A percentile compares a stretch with the other conserved stretches of the same genome.
Evolutionary conservation across 2,797 vertebrate genomes (phyloP).

Genomic region (Lutjanus campechanus): DNA sequence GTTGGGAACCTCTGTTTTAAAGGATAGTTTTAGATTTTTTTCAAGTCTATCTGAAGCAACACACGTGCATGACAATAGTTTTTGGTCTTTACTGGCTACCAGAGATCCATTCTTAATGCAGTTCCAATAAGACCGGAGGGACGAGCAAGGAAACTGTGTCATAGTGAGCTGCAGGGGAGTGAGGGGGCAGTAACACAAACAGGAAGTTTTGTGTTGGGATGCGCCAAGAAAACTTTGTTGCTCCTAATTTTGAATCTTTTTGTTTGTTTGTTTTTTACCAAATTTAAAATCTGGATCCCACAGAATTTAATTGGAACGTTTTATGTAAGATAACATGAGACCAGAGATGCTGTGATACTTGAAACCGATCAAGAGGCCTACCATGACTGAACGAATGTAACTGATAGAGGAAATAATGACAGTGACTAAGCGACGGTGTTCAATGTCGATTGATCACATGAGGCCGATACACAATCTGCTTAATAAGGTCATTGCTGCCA

Average conservation of each 20-base stretch:
- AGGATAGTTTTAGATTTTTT: no score
- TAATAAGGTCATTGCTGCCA: no score
- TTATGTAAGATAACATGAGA: neutral
- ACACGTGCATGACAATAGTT: neutral
- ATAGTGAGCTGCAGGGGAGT: neutral
- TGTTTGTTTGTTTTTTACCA: no score
- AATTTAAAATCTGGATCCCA: no score
- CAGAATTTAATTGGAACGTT: neutral
- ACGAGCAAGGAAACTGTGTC: neutral
- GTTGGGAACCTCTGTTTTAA: no score
- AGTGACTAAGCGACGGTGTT: neutral
- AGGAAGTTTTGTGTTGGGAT: neutral
- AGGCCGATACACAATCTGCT: no score
- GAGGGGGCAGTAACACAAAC: neutral
- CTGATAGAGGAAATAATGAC: neutral
- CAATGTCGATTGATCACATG: neutral
- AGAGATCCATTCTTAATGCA: neutral
- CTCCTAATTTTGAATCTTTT: no score
- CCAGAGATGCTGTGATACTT: neutral
- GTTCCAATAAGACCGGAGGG: neutral
- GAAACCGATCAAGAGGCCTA: neutral
- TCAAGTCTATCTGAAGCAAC: no score
- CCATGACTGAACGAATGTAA: neutral
- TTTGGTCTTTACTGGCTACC: neutral
- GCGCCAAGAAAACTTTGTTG: neutral